A percentile compares a stretch with the other conserved stretches of the same genome.
Conservation (phyloP, 1,140 invertebrate species). For the Cecropterus lyciades region DNA sequence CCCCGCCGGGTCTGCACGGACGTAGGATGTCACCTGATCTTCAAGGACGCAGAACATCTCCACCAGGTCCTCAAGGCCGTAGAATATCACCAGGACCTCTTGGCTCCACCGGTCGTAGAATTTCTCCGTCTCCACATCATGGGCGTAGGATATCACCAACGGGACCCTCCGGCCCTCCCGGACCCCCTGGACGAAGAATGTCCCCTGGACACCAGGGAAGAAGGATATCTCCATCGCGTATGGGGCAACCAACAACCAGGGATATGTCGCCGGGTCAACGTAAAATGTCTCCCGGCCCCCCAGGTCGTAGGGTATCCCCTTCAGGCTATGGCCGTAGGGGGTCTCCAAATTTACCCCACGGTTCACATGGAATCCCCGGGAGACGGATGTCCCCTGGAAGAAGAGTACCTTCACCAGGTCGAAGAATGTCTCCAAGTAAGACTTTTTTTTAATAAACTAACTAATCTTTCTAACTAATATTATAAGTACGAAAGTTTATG, state of each 20-base stretch:
- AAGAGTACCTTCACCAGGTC: constrained; percentile 14
- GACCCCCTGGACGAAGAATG: not conserved
- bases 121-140: constrained; percentile 16
- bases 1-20: not conserved
- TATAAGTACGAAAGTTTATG: too few relatives aligned
- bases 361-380: constrained; percentile 10
- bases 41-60: constrained; percentile 6
- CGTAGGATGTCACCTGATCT: not conserved
- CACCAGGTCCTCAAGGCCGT: constrained; percentile 7
- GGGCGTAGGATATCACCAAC: not conserved
- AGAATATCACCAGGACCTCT: constrained; percentile 3
- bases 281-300: constrained; percentile 10
- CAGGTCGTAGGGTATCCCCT: constrained; percentile 12
- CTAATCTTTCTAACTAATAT: too few relatives aligned
- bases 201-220: constrained; percentile 15
- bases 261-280: constrained; percentile 10
- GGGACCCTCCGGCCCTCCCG: not conserved
- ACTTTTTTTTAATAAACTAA: too few relatives aligned
- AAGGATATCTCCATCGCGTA: constrained; percentile 25
- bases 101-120: constrained; percentile 5
- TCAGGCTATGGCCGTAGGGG: constrained; percentile 7
- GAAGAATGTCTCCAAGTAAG: constrained; percentile 33
- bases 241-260: constrained; percentile 4
- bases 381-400: constrained; percentile 34
- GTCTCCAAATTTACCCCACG: constrained; percentile 1